Percentiles rank a stretch among this genome's conserved stretches.
Conservation (phyloP, 2,888 invertebrate genomes). For the Polylopha cassiicola region DNA sequence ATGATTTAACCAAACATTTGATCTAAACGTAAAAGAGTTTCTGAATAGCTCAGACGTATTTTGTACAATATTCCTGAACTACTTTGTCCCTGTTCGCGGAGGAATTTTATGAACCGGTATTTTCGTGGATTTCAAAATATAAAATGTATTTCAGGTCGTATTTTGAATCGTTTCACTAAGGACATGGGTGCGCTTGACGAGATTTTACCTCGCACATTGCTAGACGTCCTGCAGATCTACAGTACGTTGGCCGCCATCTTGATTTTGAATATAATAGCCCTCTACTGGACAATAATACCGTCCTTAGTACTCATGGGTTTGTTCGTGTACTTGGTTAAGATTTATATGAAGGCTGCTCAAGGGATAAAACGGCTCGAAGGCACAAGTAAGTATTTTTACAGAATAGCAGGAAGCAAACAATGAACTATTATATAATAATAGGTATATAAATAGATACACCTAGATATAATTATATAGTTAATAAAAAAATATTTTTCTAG, state of each 20-base stretch:
- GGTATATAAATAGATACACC: too few relatives aligned
- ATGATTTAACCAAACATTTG: too few relatives aligned
- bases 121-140: too few relatives aligned
- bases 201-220: constrained; percentile 81
- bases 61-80: too few relatives aligned
- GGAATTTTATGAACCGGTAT: too few relatives aligned
- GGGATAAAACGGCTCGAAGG: constrained; percentile 82
- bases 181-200: constrained; percentile 91
- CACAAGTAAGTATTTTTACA: constrained; percentile 67
- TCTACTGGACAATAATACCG: constrained; percentile 77
- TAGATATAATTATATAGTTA: too few relatives aligned
- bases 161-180: constrained; percentile 88
- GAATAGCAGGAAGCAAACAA: too few relatives aligned
- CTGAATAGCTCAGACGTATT: too few relatives aligned
- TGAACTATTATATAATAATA: too few relatives aligned
- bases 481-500: constrained; percentile 71
- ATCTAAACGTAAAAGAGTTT: too few relatives aligned
- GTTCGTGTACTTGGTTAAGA: constrained; percentile 77
- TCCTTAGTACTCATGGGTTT: constrained; percentile 74
- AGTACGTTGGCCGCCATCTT: constrained; percentile 74
- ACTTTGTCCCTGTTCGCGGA: too few relatives aligned
- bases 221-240: constrained; percentile 80
- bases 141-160: constrained; percentile 73
- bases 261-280: constrained; percentile 78
- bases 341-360: constrained; percentile 82